Percentiles rank a stretch among this genome's conserved stretches.
Conservation (phyloP, 2,888 invertebrate genomes). For the Synanthedon myopaeformis region DNA sequence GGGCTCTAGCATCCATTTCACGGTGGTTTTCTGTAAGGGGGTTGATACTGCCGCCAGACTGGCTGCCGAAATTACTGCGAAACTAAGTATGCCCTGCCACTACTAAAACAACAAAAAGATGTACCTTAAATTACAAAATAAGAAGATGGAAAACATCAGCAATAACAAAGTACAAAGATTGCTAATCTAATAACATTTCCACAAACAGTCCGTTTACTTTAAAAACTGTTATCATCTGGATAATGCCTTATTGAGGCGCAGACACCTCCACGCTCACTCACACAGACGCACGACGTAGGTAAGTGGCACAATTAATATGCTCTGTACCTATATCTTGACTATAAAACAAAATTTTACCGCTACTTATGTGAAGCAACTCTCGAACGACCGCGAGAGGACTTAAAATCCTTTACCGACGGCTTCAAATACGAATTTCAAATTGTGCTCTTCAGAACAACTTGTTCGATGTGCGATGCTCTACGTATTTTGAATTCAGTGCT, state of each 20-base stretch:
- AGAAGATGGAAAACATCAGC: too few species aligned
- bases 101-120: too few species aligned
- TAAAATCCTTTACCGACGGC: slow-evolving; percentile 63
- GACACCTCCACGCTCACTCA: background rate
- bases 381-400: slow-evolving; percentile 58
- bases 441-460: slow-evolving; percentile 52
- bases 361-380: slow-evolving; percentile 54
- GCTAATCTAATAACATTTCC: background rate
- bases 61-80: too few species aligned
- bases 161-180: background rate
- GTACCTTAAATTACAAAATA: too few species aligned
- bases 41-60: too few species aligned
- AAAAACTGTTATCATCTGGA: slow-evolving; percentile 32
- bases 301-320: slow-evolving; percentile 56
- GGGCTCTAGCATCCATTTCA: too few species aligned
- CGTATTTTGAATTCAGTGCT: slow-evolving; percentile 37
- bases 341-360: slow-evolving; percentile 60
- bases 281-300: slow-evolving; percentile 23
- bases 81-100: too few species aligned
- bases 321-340: slow-evolving; percentile 46
- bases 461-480: slow-evolving; percentile 25
- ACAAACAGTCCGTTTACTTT: slow-evolving; percentile 20
- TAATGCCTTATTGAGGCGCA: slow-evolving; percentile 27
- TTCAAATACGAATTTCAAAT: slow-evolving; percentile 67
- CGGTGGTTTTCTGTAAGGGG: too few species aligned